A percentile compares a stretch with the other conserved stretches of the same genome.
Evolutionary conservation across 1,140 invertebrate species (phyloP).

Genomic region (Drosophila lini): DNA sequence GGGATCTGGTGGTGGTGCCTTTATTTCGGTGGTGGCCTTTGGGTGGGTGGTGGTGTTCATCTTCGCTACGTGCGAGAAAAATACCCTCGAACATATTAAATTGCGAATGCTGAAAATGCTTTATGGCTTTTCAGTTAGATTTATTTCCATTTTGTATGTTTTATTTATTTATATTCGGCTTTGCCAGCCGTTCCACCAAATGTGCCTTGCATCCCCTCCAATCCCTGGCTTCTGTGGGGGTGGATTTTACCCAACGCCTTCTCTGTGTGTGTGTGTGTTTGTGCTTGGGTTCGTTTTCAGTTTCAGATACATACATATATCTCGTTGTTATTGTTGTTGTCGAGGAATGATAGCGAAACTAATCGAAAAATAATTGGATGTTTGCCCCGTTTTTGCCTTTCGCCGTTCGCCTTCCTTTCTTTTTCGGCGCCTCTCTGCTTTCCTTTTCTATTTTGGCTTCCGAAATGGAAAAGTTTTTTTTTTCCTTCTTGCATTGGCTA

Average conservation of each 20-base stretch:
- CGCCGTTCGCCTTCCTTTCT: slow-evolving; percentile 42
- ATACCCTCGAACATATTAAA: slow-evolving; percentile 84
- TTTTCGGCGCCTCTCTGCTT: slow-evolving; percentile 42
- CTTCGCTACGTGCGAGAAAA: slow-evolving; percentile 80
- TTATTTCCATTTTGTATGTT: slow-evolving; percentile 84
- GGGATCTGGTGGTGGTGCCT: slow-evolving; percentile 9
- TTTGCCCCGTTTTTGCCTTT: slow-evolving; percentile 64
- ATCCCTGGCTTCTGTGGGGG: slow-evolving; percentile 25
- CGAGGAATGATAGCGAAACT: slow-evolving; percentile 84
- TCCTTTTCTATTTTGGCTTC: slow-evolving; percentile 58
- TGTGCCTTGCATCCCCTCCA: slow-evolving; percentile 36
- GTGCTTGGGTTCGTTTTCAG: slow-evolving; percentile 56
- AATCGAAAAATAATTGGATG: slow-evolving; percentile 84
- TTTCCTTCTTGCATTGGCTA: slow-evolving; percentile 64
- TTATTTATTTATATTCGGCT: slow-evolving; percentile 84
- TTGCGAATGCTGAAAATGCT: slow-evolving; percentile 84
- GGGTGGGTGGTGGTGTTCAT: slow-evolving; percentile 60
- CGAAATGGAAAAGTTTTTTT: slow-evolving; percentile 61
- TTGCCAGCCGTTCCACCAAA: slow-evolving; percentile 45
- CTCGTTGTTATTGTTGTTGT: slow-evolving; percentile 55
- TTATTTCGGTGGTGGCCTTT: slow-evolving; percentile 33
- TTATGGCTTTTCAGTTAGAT: slow-evolving; percentile 84
- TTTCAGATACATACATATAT: slow-evolving; percentile 48
- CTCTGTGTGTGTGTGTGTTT: slow-evolving; percentile 20
- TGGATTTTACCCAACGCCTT: slow-evolving; percentile 51